Base-by-base conservation (phyloP, 2,888 invertebrate species). In the Lepeophtheirus nordmannii region DNA sequence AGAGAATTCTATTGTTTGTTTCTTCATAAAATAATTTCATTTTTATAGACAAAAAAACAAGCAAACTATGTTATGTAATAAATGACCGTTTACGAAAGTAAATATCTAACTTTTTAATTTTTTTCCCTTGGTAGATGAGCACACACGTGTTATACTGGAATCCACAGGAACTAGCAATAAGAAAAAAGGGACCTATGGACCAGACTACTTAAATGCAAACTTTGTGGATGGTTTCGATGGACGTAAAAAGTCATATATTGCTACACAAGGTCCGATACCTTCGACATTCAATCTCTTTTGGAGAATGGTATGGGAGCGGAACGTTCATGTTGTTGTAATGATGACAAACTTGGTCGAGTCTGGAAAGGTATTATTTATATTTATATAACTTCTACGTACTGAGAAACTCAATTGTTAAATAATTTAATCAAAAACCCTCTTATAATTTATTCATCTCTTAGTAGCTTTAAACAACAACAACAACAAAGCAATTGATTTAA, bases 241-340 rank as follows among this genome's bases (percentile, higher is more conserved):
- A 30, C 83, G 85, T 74, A 80, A 83, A 38, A 84, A 86, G 68
- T 89, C 92, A 22, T 96, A 93, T 77, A 91, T 96, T 72, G 94
- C 57, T 10, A 57, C 57, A 22, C 57, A 57, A 57, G 70, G 94
- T 1, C 94, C 94, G 0, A 79, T 94, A 72, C 90, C 91, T 40
- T 86, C 87, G 61, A 94, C 94, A 3, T 87, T 94, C 73, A 89
- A 89, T 74, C 57, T 90, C 70, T 94, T 93, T 78, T 96, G 96
- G 96, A 82, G 90, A 60, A 96, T 96, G 94, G 86, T 94, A 71
- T 94, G 93, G 92, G 93, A 94, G 74, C 93, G 96, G 76, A 82
- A 87, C 40, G 90, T 91, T 67, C 85, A 85, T 73, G 89, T 93
- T 67, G 86, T 96, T 72, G 92, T 96, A 68, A 96, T 96, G 94